phyloP scores from a whole-genome alignment of 2,888 invertebrate species.

The Sinelater perroti region DNA sequence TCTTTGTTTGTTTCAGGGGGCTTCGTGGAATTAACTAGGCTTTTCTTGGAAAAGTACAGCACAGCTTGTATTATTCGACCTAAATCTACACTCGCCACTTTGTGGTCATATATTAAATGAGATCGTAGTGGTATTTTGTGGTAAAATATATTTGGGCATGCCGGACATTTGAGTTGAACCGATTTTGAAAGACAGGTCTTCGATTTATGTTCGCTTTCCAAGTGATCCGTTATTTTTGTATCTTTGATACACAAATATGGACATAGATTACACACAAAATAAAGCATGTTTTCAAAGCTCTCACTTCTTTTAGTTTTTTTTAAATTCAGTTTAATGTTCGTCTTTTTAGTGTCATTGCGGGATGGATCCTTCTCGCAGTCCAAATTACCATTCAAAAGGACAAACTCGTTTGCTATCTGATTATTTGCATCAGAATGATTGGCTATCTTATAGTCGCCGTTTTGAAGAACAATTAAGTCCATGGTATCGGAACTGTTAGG shows the following conservation, averaged over 20 bases:
- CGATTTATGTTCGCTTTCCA: conserved; percentile 60
- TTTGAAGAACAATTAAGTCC: conserved; percentile 51
- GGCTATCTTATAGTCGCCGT: conserved; percentile 48
- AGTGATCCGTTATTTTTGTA: conserved; percentile 56
- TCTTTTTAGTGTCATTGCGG: conserved; percentile 21
- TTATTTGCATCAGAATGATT: conserved; percentile 40
- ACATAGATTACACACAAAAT: conserved; percentile 58
- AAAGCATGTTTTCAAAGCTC: conserved; percentile 54
- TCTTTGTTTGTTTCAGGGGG: conserved; percentile 18
- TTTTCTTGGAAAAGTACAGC: conserved; percentile 56
- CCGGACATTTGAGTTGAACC: conserved; percentile 70
- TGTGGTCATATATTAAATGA: conserved; percentile 75
- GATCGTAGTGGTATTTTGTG: conserved; percentile 69
- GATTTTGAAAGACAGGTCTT: conserved; percentile 64
- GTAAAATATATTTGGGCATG: conserved; percentile 72
- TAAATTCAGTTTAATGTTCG: conserved; percentile 21
- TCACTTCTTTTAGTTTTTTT: too few species aligned
- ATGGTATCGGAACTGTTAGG: conserved; percentile 43
- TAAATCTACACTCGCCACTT: conserved; percentile 70
- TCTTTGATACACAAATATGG: conserved; percentile 58
- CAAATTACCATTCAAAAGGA: conserved; percentile 49
- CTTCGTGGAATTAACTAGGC: conserved; percentile 29
- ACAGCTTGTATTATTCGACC: conserved; percentile 67
- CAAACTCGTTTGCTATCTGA: conserved; percentile 47
- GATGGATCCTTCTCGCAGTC: conserved; percentile 34